Evolutionary conservation across 2,113 vertebrate genomes (phyloP).

Genomic region (Siniperca knerii): DNA sequence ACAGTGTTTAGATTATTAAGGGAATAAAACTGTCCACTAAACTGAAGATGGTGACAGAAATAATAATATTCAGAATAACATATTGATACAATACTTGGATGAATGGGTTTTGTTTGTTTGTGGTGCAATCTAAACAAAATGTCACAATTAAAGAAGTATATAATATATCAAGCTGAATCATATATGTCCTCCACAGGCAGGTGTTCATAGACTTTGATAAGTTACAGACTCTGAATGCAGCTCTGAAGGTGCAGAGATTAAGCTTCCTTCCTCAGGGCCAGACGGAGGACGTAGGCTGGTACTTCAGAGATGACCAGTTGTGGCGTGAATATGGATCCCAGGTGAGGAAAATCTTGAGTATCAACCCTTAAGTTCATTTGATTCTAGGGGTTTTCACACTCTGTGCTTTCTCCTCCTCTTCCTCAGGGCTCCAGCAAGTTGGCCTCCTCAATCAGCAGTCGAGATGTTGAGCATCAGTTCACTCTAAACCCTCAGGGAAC

Average conservation of each 20-base stretch:
- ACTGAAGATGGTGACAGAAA: not conserved
- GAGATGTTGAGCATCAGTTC: conserved; percentile 65
- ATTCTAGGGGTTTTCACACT: not conserved
- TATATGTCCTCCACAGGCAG: conserved; percentile 41
- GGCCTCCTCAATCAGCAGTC: conserved; percentile 64
- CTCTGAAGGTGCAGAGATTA: conserved; percentile 44
- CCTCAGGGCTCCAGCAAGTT: conserved; percentile 38
- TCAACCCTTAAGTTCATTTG: not conserved
- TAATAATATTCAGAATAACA: not conserved
- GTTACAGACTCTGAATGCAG: conserved; percentile 18
- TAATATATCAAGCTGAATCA: not conserved
- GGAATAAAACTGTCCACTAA: not conserved
- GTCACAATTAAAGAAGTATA: not conserved
- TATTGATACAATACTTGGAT: not conserved
- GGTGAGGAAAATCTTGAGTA: conserved; percentile 32
- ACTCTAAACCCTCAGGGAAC: conserved; percentile 35
- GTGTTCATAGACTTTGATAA: conserved; percentile 74
- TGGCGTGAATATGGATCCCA: conserved; percentile 78
- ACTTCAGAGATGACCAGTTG: conserved; percentile 69
- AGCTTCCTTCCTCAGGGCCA: conserved; percentile 42
- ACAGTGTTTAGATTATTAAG: not conserved
- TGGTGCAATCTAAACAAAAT: not conserved
- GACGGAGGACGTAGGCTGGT: conserved; percentile 72
- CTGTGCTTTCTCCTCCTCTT: not conserved
- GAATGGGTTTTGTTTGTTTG: not conserved